A percentile compares a stretch with the other conserved stretches of the same genome.
phyloP scores from a whole-genome alignment of 2,797 vertebrate species.

The Cygnus olor region DNA sequence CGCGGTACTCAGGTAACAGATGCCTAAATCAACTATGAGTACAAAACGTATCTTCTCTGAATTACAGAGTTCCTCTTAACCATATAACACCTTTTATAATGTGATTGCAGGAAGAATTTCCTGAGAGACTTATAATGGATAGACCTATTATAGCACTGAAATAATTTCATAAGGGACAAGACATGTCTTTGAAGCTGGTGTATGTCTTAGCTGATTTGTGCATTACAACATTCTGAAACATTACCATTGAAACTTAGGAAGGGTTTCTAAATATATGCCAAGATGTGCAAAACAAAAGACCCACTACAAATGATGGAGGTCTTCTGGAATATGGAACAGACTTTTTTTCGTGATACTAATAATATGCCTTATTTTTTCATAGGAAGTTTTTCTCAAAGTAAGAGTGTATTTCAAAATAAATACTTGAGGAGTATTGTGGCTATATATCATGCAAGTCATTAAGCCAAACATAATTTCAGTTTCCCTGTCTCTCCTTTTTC shows the following conservation, averaged over 20 bases:
- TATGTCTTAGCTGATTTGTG: background rate
- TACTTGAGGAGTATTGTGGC: too few relatives aligned
- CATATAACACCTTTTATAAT: background rate
- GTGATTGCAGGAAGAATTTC: background rate
- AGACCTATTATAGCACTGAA: background rate
- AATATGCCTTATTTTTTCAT: fast-evolving
- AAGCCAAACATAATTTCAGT: fast-evolving
- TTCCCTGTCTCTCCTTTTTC: fast-evolving
- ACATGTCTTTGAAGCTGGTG: background rate
- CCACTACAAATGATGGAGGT: too few relatives aligned
- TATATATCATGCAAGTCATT: fast-evolving
- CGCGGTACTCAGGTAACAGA: background rate
- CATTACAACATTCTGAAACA: background rate
- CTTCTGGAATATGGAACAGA: background rate
- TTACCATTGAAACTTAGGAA: background rate
- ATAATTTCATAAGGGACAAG: background rate
- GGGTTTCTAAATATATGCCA: background rate
- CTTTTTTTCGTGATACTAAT: background rate
- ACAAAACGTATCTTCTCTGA: background rate
- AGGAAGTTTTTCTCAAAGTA: background rate
- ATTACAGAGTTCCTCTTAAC: background rate
- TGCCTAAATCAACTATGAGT: background rate
- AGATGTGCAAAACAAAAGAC: background rate
- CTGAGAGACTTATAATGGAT: background rate
- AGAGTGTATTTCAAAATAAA: background rate